Conservation (phyloP, 2,113 vertebrate genomes). For the Oophaga pumilio region DNA sequence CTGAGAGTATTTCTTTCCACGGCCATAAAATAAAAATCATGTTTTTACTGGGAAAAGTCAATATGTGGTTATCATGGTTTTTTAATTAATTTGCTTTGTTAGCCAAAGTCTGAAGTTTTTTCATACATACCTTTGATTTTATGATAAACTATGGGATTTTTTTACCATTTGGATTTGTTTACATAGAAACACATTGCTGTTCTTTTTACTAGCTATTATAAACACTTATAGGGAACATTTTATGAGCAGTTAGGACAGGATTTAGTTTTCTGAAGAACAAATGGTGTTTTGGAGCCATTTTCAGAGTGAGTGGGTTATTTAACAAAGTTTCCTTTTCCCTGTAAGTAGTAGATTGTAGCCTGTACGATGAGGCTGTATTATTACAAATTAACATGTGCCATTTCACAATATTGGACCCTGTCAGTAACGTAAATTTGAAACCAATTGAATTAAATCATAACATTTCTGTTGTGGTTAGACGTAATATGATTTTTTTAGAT, state of each 20-base stretch:
- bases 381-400: slow-evolving; percentile 48
- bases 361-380: slow-evolving; percentile 42
- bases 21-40: slow-evolving; percentile 67
- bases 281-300: slow-evolving; percentile 68
- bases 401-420: slow-evolving; percentile 32
- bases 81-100: slow-evolving; percentile 63
- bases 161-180: slow-evolving; percentile 58
- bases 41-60: slow-evolving; percentile 67
- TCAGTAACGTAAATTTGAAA: slow-evolving; percentile 34
- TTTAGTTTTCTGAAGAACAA: slow-evolving; percentile 68
- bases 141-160: slow-evolving; percentile 68
- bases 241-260: slow-evolving; percentile 74
- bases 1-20: slow-evolving; percentile 64
- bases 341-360: background rate
- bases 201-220: slow-evolving; percentile 77
- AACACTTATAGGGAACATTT: slow-evolving; percentile 77
- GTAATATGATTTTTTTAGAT: slow-evolving; percentile 15
- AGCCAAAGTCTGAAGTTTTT: slow-evolving; percentile 63
- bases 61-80: slow-evolving; percentile 68
- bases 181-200: slow-evolving; percentile 63
- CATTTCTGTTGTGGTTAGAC: slow-evolving; percentile 42
- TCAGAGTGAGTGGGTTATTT: slow-evolving; percentile 71
- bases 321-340: slow-evolving; percentile 28
- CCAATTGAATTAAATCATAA: slow-evolving; percentile 39
- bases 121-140: slow-evolving; percentile 64